Conservation (phyloP, 2,113 vertebrate species). For the Phasianus colchicus region DNA sequence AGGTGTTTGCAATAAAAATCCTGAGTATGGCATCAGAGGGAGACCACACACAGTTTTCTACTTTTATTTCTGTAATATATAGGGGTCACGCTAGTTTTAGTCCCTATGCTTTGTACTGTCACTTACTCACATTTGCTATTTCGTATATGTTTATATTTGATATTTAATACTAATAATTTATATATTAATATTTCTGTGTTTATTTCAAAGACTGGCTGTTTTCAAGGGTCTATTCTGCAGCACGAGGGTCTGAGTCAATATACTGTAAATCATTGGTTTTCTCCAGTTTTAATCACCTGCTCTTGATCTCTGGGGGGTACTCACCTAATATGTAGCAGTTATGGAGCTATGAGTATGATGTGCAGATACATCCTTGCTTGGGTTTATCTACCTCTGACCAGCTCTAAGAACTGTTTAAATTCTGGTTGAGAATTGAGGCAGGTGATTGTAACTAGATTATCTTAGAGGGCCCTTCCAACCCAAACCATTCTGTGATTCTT, state of each 20-base stretch:
- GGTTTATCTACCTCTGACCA: neutral
- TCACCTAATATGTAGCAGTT: neutral
- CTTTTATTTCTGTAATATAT: constrained; percentile 2
- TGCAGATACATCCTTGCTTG: neutral
- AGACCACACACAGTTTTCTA: constrained; percentile 64
- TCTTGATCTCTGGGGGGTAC: neutral
- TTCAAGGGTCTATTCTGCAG: neutral
- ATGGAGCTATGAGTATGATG: neutral
- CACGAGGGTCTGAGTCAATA: neutral
- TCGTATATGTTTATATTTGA: rapidly evolving
- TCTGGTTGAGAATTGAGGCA: neutral
- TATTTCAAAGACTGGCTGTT: neutral
- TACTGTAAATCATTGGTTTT: neutral
- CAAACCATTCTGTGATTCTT: too few relatives aligned
- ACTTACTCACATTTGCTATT: neutral
- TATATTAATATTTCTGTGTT: neutral
- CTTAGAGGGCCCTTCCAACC: too few relatives aligned
- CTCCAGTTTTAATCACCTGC: neutral
- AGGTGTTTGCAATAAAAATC: constrained; percentile 72
- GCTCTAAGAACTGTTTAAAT: neutral
- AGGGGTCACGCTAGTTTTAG: constrained; percentile 22
- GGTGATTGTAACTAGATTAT: too few relatives aligned
- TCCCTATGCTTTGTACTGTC: neutral
- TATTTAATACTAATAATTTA: neutral
- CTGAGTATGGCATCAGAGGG: constrained; percentile 50